Evolutionary conservation across 2,797 vertebrate genomes (phyloP).

Genomic region (Antennarius maculatus): DNA sequence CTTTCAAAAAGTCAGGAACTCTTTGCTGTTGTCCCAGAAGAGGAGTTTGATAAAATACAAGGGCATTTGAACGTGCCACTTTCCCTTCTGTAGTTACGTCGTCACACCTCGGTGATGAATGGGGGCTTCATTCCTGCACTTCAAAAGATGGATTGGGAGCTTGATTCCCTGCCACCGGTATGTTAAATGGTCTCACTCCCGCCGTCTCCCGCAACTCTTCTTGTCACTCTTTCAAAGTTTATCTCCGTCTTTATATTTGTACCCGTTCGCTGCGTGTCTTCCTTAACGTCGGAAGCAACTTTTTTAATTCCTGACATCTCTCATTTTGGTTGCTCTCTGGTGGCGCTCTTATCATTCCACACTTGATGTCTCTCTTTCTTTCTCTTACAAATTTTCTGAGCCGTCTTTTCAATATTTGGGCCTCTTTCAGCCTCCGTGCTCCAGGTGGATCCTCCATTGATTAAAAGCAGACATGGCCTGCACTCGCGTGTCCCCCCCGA

Average conservation of each 20-base stretch:
- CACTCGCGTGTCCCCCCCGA: constrained; percentile 63
- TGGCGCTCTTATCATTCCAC: constrained; percentile 61
- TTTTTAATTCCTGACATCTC: constrained; percentile 37
- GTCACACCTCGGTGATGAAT: constrained; percentile 54
- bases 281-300: constrained; percentile 18
- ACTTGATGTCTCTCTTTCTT: constrained; percentile 56
- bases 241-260: constrained; percentile 46
- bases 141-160: constrained; percentile 74
- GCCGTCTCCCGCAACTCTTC: constrained; percentile 34
- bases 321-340: constrained; percentile 11
- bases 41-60: constrained; percentile 41
- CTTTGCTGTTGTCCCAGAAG: constrained; percentile 41
- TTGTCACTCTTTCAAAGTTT: constrained; percentile 71
- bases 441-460: constrained; percentile 76
- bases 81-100: constrained; percentile 46
- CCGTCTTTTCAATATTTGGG: constrained; percentile 57
- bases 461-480: constrained; percentile 70
- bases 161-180: constrained; percentile 32
- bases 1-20: constrained; percentile 48
- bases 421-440: constrained; percentile 55
- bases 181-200: constrained; percentile 71
- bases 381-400: constrained; percentile 69
- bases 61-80: constrained; percentile 48
- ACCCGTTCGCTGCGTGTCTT: constrained; percentile 52
- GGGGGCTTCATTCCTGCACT: constrained; percentile 64